These are phyloP conservation scores for Scomberomorus guttatus DNA, from an alignment of 2,797 vertebrate genomes.

Conservation along the genomic window DNA sequence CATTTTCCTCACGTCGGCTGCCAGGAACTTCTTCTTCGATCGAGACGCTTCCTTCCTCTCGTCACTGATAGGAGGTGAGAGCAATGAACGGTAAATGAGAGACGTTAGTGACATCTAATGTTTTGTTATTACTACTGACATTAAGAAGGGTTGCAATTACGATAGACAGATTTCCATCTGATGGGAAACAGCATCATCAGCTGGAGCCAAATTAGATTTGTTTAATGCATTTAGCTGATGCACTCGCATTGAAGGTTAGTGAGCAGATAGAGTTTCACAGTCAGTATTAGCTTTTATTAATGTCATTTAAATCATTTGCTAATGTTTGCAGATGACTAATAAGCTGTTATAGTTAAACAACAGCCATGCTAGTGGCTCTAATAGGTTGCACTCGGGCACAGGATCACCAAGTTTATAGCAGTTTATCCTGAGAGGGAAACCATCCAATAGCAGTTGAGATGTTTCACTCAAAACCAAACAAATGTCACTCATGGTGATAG, in stretches of 20 bases:
- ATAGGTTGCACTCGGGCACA: not conserved
- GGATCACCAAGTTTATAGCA: too few relatives aligned
- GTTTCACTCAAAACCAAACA: too few relatives aligned
- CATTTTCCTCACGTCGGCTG: slow-evolving; percentile 90
- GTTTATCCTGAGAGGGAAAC: not conserved
- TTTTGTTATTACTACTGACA: slow-evolving; percentile 11
- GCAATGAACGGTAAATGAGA: slow-evolving; percentile 17
- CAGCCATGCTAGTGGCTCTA: not conserved
- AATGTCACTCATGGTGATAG: too few relatives aligned
- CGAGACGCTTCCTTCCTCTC: slow-evolving; percentile 80
- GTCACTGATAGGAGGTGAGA: slow-evolving; percentile 71
- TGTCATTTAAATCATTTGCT: not conserved
- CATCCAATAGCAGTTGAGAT: too few relatives aligned
- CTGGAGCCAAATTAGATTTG: slow-evolving; percentile 48
- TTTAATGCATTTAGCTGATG: slow-evolving; percentile 38
- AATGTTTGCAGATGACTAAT: not conserved
- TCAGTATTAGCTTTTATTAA: not conserved
- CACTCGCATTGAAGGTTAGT: slow-evolving; percentile 1
- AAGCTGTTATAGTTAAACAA: not conserved
- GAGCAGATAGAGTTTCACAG: slow-evolving; percentile 27
- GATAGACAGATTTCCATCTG: not conserved
- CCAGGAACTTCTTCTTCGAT: slow-evolving; percentile 84
- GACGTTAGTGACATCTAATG: slow-evolving; percentile 29
- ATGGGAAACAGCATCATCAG: slow-evolving; percentile 38
- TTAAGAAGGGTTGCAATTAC: not conserved